phyloP scores from a whole-genome alignment of 1,140 invertebrate genomes.

The Himalopsyche phryganea region DNA sequence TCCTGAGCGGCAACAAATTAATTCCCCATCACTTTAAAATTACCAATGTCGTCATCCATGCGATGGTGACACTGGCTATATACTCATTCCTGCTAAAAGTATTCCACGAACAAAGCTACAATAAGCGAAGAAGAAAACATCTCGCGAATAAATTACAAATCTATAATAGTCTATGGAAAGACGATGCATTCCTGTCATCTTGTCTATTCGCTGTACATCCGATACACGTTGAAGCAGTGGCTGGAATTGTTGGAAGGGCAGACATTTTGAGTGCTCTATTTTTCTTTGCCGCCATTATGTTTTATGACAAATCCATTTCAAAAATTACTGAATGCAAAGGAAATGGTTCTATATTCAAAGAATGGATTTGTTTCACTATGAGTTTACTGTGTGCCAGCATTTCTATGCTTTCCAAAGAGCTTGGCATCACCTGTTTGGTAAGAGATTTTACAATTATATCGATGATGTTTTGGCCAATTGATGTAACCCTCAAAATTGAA shows the following conservation, averaged over 20 bases:
- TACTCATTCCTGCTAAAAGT: slow-evolving; percentile 21
- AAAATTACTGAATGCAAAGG: slow-evolving; percentile 19
- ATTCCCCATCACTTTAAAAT: slow-evolving; percentile 68
- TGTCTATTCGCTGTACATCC: slow-evolving; percentile 90
- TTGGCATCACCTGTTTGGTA: slow-evolving; percentile 13
- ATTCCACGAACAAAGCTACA: neutral
- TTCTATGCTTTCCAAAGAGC: slow-evolving; percentile 86
- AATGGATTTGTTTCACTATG: slow-evolving; percentile 37
- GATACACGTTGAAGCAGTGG: slow-evolving; percentile 90
- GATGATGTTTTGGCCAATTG: too few relatives aligned
- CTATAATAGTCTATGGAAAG: slow-evolving; percentile 32
- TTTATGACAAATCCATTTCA: slow-evolving; percentile 49
- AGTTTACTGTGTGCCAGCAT: slow-evolving; percentile 53
- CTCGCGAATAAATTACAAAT: neutral
- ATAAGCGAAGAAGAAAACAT: neutral
- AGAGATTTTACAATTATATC: slow-evolving; percentile 1
- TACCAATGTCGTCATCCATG: slow-evolving; percentile 68
- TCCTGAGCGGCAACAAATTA: slow-evolving; percentile 53
- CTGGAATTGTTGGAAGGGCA: slow-evolving; percentile 91
- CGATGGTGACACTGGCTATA: slow-evolving; percentile 41
- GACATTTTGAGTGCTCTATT: slow-evolving; percentile 82
- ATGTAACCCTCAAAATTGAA: too few relatives aligned
- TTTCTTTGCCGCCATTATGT: slow-evolving; percentile 68
- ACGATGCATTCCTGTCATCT: slow-evolving; percentile 59
- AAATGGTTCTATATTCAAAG: neutral